These are phyloP conservation scores for Psammodynastes pulverulentus DNA, from an alignment of 2,113 vertebrate genomes.

Conservation along the genomic window DNA sequence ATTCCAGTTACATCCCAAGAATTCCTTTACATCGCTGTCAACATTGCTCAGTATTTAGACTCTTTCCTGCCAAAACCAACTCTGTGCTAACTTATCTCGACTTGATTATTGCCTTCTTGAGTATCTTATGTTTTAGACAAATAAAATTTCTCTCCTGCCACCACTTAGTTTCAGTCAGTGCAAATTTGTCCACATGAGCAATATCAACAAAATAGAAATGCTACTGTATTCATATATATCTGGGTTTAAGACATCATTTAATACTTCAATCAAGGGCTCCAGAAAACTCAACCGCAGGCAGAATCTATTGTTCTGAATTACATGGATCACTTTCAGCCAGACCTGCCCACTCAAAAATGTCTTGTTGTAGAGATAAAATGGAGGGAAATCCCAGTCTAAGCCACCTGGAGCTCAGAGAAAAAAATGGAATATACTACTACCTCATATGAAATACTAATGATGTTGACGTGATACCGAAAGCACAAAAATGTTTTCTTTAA, in stretches of 20 bases:
- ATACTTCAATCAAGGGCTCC: not conserved
- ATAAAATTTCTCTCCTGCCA: constrained; percentile 7
- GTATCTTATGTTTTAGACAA: not conserved
- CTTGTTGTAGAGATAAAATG: not conserved
- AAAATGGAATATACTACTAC: not conserved
- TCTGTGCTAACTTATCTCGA: not conserved
- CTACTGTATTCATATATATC: not conserved
- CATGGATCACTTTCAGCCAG: not conserved
- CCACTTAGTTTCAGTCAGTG: not conserved
- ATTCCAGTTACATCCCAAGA: not conserved
- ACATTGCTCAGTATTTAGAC: not conserved
- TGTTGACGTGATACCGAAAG: not conserved
- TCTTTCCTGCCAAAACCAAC: constrained; percentile 7
- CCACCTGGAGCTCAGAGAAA: not conserved
- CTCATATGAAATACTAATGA: not conserved
- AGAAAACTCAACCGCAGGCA: not conserved
- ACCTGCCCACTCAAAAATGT: not conserved
- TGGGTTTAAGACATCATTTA: not conserved
- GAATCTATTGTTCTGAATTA: not conserved
- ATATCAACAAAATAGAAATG: constrained; percentile 3
- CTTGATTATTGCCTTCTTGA: not conserved
- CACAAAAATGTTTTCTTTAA: not conserved
- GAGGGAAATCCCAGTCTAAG: not conserved
- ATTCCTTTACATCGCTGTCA: not conserved
- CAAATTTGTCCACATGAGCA: constrained; percentile 8